These are phyloP conservation scores for Esox lucius DNA, from an alignment of 2,797 vertebrate species.

Conservation along the genomic window DNA sequence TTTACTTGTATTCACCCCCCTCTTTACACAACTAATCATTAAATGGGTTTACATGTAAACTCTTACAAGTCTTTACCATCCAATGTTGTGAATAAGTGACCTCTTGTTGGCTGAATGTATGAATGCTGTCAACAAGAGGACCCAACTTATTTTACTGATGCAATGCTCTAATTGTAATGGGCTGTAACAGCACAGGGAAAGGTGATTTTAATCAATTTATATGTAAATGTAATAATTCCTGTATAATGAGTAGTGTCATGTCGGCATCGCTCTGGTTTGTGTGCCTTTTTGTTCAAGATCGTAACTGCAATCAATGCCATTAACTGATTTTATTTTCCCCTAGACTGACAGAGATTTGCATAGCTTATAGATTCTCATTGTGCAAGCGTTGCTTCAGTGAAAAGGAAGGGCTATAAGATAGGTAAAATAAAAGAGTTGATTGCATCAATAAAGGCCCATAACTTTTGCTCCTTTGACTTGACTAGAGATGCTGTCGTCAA, in stretches of 20 bases:
- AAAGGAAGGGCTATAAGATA: slow-evolving; percentile 8
- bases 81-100: slow-evolving; percentile 23
- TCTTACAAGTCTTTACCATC: background rate
- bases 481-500: slow-evolving; percentile 1
- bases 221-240: slow-evolving; percentile 76
- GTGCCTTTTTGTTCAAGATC: slow-evolving; percentile 53
- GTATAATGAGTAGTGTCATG: slow-evolving; percentile 70
- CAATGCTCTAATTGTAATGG: slow-evolving; percentile 59
- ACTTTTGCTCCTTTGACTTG: slow-evolving; percentile 7
- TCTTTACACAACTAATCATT: too few relatives aligned
- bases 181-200: slow-evolving; percentile 50
- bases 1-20: too few relatives aligned
- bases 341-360: slow-evolving; percentile 42
- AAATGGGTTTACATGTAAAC: background rate
- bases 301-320: slow-evolving; percentile 47
- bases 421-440: slow-evolving; percentile 26
- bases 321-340: slow-evolving; percentile 48
- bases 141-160: slow-evolving; percentile 54
- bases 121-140: slow-evolving; percentile 49
- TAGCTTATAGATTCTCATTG: slow-evolving; percentile 25
- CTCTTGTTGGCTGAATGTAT: slow-evolving; percentile 45
- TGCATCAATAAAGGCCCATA: slow-evolving; percentile 11
- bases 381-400: slow-evolving; percentile 22
- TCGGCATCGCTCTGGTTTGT: slow-evolving; percentile 57
- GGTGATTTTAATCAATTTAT: slow-evolving; percentile 76